Evolutionary conservation across 2,888 invertebrate genomes (phyloP).

Genomic region (Tortricodes alternella): DNA sequence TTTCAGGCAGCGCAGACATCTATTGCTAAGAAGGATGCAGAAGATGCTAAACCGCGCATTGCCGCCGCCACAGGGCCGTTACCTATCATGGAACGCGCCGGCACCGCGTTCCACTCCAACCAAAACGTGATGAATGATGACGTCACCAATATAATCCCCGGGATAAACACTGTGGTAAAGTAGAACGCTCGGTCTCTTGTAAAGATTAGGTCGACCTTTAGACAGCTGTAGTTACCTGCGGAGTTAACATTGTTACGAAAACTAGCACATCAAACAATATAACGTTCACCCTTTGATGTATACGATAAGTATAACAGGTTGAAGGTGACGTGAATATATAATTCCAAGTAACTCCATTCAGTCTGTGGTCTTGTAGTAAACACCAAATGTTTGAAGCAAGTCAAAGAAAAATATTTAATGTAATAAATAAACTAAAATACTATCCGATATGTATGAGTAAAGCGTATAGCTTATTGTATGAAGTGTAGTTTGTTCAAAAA

Average conservation of each 20-base stretch:
- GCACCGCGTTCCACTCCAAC: conserved; percentile 95
- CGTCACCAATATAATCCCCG: conserved; percentile 94
- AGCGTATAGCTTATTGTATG: conserved; percentile 68
- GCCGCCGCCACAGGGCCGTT: conserved; percentile 56
- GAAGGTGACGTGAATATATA: conserved; percentile 51
- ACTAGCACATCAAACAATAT: conserved; percentile 27
- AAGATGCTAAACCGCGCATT: conserved; percentile 38
- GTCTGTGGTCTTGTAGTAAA: conserved; percentile 78
- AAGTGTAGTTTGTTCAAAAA: conserved; percentile 51
- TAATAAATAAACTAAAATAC: conserved; percentile 62
- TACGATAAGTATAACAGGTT: conserved; percentile 39
- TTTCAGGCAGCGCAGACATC: conserved; percentile 71
- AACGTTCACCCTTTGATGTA: conserved; percentile 25
- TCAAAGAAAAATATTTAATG: conserved; percentile 45
- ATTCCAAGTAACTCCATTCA: conserved; percentile 82
- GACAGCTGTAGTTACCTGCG: conserved; percentile 94
- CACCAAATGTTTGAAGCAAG: conserved; percentile 27
- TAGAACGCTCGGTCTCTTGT: conserved; percentile 95
- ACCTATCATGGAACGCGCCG: conserved; percentile 95
- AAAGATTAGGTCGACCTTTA: conserved; percentile 93
- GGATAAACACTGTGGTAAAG: conserved; percentile 95
- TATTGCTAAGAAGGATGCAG: conserved; percentile 57
- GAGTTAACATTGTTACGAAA: conserved; percentile 64
- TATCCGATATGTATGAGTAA: conserved; percentile 79
- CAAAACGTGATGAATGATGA: conserved; percentile 94